These are phyloP conservation scores for Calephelis perditalis DNA, from an alignment of 2,888 invertebrate genomes.

Conservation along the genomic window DNA sequence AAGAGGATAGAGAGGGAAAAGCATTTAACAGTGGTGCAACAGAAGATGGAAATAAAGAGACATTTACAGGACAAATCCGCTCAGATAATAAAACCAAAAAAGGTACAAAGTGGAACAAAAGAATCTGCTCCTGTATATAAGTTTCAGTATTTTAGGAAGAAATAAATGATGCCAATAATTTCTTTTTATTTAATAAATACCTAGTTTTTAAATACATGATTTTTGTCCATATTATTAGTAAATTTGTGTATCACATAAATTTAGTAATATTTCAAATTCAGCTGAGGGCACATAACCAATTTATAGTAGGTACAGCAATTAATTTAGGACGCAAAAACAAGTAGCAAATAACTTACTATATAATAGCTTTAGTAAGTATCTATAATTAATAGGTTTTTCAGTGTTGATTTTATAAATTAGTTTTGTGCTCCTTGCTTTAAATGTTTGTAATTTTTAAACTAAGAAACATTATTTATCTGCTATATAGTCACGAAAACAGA, in stretches of 20 bases:
- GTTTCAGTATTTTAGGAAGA: constrained; percentile 90
- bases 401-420: background rate
- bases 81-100: constrained; percentile 81
- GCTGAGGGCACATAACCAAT: background rate
- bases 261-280: background rate
- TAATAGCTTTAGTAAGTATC: too few species aligned
- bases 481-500: too few species aligned
- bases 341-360: too few species aligned
- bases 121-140: constrained; percentile 85
- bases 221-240: constrained; percentile 1
- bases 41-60: constrained; percentile 86
- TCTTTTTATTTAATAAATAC: constrained; percentile 18
- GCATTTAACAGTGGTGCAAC: constrained; percentile 85
- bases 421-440: background rate
- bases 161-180: constrained; percentile 59
- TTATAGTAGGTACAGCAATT: background rate
- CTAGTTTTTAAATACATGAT: background rate
- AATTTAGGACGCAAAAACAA: too few species aligned
- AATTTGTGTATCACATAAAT: background rate
- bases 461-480: too few species aligned
- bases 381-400: too few species aligned
- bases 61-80: constrained; percentile 78
- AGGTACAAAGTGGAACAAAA: constrained; percentile 80
- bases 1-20: constrained; percentile 88
- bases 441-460: too few species aligned